Conservation (phyloP, 2,797 vertebrate species). For the Gallinago stenura region DNA sequence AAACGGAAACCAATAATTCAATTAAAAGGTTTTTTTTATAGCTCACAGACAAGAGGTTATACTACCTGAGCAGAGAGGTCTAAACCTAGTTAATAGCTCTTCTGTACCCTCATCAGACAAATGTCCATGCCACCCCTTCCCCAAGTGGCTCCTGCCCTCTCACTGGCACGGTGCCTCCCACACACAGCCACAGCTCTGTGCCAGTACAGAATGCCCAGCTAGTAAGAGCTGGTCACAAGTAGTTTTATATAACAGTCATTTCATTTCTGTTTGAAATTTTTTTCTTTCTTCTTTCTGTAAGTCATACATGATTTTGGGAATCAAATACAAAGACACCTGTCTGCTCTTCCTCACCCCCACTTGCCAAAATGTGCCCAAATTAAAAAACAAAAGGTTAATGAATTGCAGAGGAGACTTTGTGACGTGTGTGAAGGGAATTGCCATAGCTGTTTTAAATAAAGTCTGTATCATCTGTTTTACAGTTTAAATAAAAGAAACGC, state of each 20-base stretch:
- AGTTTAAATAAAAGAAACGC: accelerated
- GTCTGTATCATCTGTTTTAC: neutral
- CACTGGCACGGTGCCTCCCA: accelerated
- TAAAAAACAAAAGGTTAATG: neutral
- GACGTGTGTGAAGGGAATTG: neutral
- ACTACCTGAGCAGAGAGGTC: neutral
- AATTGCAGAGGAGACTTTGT: neutral
- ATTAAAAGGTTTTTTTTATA: neutral
- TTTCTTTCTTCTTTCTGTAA: neutral
- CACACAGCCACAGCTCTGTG: neutral
- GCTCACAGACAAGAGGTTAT: neutral
- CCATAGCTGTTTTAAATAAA: neutral
- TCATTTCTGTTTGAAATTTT: neutral
- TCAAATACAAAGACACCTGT: neutral
- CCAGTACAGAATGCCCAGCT: accelerated
- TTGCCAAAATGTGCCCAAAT: accelerated
- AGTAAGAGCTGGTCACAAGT: neutral
- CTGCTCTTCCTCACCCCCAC: neutral
- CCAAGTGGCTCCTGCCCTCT: neutral
- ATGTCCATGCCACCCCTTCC: neutral
- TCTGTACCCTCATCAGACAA: neutral
- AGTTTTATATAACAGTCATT: accelerated
- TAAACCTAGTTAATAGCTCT: neutral
- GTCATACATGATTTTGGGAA: neutral
- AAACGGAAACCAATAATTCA: neutral